Evolutionary conservation across 2,888 invertebrate species (phyloP), one percentile per base, ranked within the genome.

Genomic region (Nephrotoma guestfalica): DNA sequence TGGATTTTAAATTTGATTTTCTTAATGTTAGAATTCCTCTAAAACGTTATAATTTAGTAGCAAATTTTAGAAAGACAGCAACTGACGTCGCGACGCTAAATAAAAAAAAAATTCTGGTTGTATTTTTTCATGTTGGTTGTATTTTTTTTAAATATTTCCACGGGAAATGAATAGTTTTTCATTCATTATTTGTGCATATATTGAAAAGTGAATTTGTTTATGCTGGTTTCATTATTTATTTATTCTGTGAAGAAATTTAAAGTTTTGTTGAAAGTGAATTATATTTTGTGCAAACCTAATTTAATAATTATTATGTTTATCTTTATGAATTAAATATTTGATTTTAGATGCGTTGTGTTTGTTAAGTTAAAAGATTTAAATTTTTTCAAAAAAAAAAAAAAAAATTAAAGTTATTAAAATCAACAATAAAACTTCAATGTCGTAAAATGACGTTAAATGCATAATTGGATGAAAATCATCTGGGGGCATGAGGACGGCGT

Each of bases 401-500:
- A 71, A 71, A 30, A 30, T 71, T 30, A 71, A 43, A 43, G 43
- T 30, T 30, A 71, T 30, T 13, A 57, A 57, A n/a, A 57, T 9
- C 71, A 71, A 51, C 51, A 71, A 71, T 11, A 71, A 71, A 71
- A 71, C 71, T 30, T 71, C 30, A 71, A 71, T 71, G 71, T 9
- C 30, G 71, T 40, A 86, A 41, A 57, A 57, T 86, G 86, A 57
- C 86, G 86, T 86, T 86, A 86, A 86, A 88, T 87, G 87, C 86
- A 85, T 88, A 87, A 87, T 83, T 84, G 85, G 43, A 84, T 41
- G 13, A 86, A 57, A 86, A 83, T 86, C 85, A 85, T 87, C 87
- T 87, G 87, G 88, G 88, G 88, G 87, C 87, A 88, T 88, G 88
- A 88, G 87, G 87, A 86, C 87, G 87, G 87, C 87, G 87, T 87